phyloP scores from a whole-genome alignment of 2,113 vertebrate species.

The Heteronetta atricapilla region DNA sequence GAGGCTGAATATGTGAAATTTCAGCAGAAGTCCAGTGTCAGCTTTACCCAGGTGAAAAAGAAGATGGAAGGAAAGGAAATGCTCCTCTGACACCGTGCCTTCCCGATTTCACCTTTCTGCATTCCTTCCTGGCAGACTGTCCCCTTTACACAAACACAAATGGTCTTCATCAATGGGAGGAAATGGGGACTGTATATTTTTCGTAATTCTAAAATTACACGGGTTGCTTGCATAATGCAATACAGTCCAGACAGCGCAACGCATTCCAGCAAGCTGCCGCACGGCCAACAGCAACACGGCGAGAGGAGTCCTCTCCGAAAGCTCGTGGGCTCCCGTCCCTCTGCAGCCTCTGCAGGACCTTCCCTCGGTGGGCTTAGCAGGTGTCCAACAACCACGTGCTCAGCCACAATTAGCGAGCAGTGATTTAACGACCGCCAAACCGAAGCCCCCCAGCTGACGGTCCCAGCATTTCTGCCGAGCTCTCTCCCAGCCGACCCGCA shows the following conservation, averaged over 20 bases:
- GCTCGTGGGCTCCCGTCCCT: not conserved
- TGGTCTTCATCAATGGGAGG: not conserved
- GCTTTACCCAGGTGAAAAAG: not conserved
- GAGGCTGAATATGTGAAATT: not conserved
- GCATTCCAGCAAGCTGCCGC: not conserved
- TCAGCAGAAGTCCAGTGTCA: not conserved
- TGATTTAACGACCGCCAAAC: not conserved
- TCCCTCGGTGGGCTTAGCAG: not conserved
- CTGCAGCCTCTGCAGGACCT: not conserved
- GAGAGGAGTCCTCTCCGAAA: not conserved
- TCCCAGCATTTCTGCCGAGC: accelerated
- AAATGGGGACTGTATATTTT: not conserved
- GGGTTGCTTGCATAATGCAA: not conserved
- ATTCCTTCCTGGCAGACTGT: not conserved
- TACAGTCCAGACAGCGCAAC: not conserved
- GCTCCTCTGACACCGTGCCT: accelerated
- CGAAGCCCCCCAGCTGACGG: not conserved
- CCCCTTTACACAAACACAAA: not conserved
- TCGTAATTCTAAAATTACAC: not conserved
- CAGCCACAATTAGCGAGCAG: not conserved
- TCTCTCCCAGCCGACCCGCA: not conserved
- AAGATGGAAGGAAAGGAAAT: not conserved
- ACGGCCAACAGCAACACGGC: not conserved
- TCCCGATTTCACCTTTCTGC: not conserved
- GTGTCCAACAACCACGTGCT: not conserved